Evolutionary conservation across 2,888 invertebrate genomes (phyloP).

Genomic region (Ypsolopha sequella): DNA sequence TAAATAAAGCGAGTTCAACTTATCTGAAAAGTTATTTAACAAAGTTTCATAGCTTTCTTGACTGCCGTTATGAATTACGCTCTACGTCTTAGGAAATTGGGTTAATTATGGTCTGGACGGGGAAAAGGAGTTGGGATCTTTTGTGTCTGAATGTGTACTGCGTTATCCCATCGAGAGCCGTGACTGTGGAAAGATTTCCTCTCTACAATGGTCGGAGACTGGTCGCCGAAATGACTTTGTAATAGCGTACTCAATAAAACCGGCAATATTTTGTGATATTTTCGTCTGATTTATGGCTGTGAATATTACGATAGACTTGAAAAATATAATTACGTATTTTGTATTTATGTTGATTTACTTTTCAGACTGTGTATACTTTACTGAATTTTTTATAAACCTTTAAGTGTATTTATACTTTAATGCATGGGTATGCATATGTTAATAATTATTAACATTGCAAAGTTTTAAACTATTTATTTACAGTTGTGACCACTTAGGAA

Average conservation of each 20-base stretch:
- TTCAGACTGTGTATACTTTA: background rate
- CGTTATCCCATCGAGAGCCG: conserved; percentile 71
- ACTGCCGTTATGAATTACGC: conserved; percentile 46
- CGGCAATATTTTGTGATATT: background rate
- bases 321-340: background rate
- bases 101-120: conserved; percentile 46
- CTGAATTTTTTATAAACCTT: no score
- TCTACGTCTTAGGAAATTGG: conserved; percentile 40
- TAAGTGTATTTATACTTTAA: no score
- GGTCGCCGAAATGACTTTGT: conserved; percentile 61
- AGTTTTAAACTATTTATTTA: no score
- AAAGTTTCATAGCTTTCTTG: conserved; percentile 70
- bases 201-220: conserved; percentile 66
- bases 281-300: background rate
- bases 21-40: conserved; percentile 72
- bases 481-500: background rate
- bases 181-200: conserved; percentile 70
- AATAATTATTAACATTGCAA: no score
- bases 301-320: background rate
- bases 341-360: background rate
- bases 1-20: conserved; percentile 67
- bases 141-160: conserved; percentile 32
- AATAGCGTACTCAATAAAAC: conserved; percentile 45
- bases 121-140: conserved; percentile 35
- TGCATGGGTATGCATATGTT: no score